Evolutionary conservation across 2,113 vertebrate genomes (phyloP), one percentile per base, ranked within the genome.

Genomic region (Hippocampus zosterae): DNA sequence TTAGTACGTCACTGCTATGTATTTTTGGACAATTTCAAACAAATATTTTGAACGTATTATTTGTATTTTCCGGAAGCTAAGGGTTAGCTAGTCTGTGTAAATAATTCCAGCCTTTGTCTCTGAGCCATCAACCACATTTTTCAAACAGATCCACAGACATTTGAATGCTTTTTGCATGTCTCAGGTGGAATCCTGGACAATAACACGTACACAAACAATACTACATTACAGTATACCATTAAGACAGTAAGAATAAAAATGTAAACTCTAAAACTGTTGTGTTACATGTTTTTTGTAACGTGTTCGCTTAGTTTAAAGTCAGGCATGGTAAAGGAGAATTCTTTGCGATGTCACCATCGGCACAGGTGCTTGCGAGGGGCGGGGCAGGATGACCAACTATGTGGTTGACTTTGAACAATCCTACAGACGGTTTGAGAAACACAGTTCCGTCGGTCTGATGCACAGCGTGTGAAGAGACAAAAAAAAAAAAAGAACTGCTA

Each of bases 91-190:
- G n/a, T 21, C 9, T 23, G 9, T 40, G 61, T n/a, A 63, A 63
- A 63, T 63, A 41, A 27, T 65, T 64, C 21, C 25, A 76, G 46
- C 62, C 21, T 66, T 77, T 68, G 41, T 61, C 69, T 76, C 33
- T 59, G 12, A 61, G 55, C 64, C 18, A 65, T 69, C 74, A 70
- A 85, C 41, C 78, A 82, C 69, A 86, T 83, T 55, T 83, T 74
- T 13, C 63, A 78, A 61, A 68, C 79, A 71, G 71, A 81, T 65
- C 78, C 68, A 42, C 29, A 2, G 55, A 69, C 21, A 91, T 93
- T 93, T 92, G 87, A 90, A 91, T 93, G 73, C 68, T 67, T 33
- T 91, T 93, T 92, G 92, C 89, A 89, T 91, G 68, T 75, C 67
- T 70, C 56, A 48, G 57, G 55, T 16, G 12, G n/a, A 23, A 72